Evolutionary conservation across 30 jellyfish, hydroid and myxozoan genomes (phyloP), one percentile per base, ranked within the genome.

Genomic region (Aurelia aurita): DNA sequence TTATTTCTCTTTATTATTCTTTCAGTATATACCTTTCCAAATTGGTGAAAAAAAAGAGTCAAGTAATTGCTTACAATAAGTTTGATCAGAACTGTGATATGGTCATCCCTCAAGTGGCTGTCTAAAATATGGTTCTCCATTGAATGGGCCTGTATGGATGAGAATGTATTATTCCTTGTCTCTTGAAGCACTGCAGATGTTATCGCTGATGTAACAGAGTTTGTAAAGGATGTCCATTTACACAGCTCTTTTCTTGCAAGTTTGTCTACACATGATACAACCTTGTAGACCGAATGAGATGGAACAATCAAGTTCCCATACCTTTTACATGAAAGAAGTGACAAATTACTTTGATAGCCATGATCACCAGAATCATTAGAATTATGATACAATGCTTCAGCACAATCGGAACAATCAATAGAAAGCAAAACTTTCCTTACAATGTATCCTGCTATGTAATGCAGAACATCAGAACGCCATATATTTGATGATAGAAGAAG

Each of bases 391-490:
- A 59, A 44, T 16, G 89, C 28, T 0, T n/a, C 83, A 3, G 89
- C 60, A 77, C 84, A 77, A 13, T 77, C 66, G 6, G 35, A 0
- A 29, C 58, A 53, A n/a, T 77, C 61, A 29, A 77, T 55, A 18
- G 23, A 15, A 18, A 57, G 25, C 64, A 58, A 4, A 32, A 77
- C 27, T 9, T 25, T 55, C 58, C 46, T 25, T 12, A 46, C 61
- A 23, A 77, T 58, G 26, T 19, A 77, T 15, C 89, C 89, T 18
- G 84, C 43, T 15, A 77, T 77, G 66, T 77, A 77, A 23, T 77
- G 21, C 21, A 77, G 83, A 32, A 77, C 86, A 59, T 77, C 66
- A 27, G 89, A 25, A 26, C 39, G 23, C 86, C 86, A 57, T 18
- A 23, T 32, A 8, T 18, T 77, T 20, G 44, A 20, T 66, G 65